phyloP scores from a whole-genome alignment of 2,888 invertebrate species.

The Dendrolimus pini region DNA sequence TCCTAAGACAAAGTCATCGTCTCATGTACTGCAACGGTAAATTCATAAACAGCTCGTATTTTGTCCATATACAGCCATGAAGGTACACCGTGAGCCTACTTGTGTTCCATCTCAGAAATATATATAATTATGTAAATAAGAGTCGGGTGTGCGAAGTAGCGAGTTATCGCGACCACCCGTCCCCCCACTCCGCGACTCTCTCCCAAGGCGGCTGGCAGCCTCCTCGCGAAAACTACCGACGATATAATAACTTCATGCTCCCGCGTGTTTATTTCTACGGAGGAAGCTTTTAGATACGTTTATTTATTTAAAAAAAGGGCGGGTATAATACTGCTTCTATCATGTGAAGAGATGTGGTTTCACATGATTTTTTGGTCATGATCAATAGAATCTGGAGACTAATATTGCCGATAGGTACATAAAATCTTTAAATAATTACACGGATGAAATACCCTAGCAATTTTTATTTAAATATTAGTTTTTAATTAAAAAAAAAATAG shows the following conservation, averaged over 20 bases:
- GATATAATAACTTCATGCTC: conserved; percentile 67
- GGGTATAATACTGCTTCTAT: neutral
- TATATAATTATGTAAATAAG: conserved; percentile 71
- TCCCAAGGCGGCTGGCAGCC: conserved; percentile 17
- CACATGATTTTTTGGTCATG: too few species aligned
- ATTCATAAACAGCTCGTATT: too few species aligned
- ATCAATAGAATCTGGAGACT: too few species aligned
- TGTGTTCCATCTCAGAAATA: neutral
- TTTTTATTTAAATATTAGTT: too few species aligned
- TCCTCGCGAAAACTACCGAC: conserved; percentile 59
- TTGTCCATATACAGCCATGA: too few species aligned
- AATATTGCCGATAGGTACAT: too few species aligned
- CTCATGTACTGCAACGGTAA: too few species aligned
- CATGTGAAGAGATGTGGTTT: too few species aligned
- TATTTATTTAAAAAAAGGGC: neutral
- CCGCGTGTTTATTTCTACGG: conserved; percentile 24
- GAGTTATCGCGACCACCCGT: conserved; percentile 36
- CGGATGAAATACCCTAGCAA: too few species aligned
- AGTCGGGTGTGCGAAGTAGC: conserved; percentile 43
- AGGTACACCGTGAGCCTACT: neutral
- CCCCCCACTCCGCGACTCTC: conserved; percentile 20
- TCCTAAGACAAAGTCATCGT: too few species aligned
- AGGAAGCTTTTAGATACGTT: conserved; percentile 19
- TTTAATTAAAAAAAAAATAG: too few species aligned
- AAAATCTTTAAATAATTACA: too few species aligned